Evolutionary conservation across 1,140 invertebrate genomes (phyloP).

Genomic region (Agraylea sexmaculata): DNA sequence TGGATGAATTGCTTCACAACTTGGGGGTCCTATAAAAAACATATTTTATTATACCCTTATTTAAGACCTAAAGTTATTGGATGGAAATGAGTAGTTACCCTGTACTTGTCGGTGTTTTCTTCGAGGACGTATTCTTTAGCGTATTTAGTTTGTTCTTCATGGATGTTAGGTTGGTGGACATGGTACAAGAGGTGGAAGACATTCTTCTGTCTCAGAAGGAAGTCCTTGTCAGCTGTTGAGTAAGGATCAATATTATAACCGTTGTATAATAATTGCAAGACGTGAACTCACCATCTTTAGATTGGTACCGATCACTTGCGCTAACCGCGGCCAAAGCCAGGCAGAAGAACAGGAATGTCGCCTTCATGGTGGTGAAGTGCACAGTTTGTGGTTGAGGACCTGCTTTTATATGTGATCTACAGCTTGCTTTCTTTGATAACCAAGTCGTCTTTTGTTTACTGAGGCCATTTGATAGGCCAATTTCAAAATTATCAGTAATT

Average conservation of each 20-base stretch:
- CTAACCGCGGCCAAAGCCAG: background rate
- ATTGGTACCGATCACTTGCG: slow-evolving; percentile 14
- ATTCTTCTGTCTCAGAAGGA: slow-evolving; percentile 41
- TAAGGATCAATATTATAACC: slow-evolving; percentile 20
- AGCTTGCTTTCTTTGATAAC: no score
- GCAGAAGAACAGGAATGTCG: slow-evolving; percentile 9
- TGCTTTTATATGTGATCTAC: no score
- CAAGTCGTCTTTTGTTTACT: no score
- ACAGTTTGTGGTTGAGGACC: no score
- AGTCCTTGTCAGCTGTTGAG: slow-evolving; percentile 31
- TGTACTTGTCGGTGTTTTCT: slow-evolving; percentile 30
- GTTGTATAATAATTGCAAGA: background rate
- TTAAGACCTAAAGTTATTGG: slow-evolving; percentile 33
- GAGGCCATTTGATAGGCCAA: no score
- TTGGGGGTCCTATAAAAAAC: slow-evolving; percentile 37
- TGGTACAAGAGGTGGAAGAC: slow-evolving; percentile 41
- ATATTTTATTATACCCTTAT: background rate
- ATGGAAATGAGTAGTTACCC: slow-evolving; percentile 27
- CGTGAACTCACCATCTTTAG: slow-evolving; percentile 12
- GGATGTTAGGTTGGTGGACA: slow-evolving; percentile 34
- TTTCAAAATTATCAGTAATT: no score
- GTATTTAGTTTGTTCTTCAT: slow-evolving; percentile 32
- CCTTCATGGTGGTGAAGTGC: slow-evolving; percentile 6
- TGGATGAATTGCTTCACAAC: slow-evolving; percentile 47
- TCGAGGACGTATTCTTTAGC: slow-evolving; percentile 31